Evolutionary conservation across 2,113 vertebrate genomes (phyloP), one percentile per base, ranked within the genome.

Genomic region (Gallinago undulata): DNA sequence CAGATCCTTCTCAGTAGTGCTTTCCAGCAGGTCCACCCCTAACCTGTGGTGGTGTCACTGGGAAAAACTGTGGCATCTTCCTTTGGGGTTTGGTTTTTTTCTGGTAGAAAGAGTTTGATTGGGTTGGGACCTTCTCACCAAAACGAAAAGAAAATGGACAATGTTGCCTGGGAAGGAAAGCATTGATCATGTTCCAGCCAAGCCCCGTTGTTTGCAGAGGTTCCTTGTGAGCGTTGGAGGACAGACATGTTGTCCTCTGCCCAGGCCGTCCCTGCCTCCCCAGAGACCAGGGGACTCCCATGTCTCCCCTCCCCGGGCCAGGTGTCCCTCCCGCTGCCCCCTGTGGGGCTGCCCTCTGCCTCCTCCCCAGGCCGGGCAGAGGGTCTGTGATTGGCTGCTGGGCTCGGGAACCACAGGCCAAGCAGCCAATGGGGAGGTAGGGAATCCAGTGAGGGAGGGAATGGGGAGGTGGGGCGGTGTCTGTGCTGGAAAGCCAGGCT

Each of bases 211-310:
- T 50, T 78, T 79, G 16, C 1, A 2, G 35, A 66, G 35, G 30
- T 72, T 12, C 28, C 33, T n/a, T 3, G 18, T 16, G 33, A 51
- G 18, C 22, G 19, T 39, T 48, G 55, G 39, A 66, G 59, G 45
- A 10, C 21, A 73, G 0, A 3, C 41, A 57, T 0, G 11, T 15
- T 50, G 7, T 59, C 11, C 24, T 6, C 25, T 45, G 31, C 30
- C 30, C 41, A 3, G 2, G 28, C 5, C 8, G 13, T 21, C 56
- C 23, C 31, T 35, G 62, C 43, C 11, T 27, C 17, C 12, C 11
- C 1, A 2, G 24, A 25, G n/a, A 59, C 0, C 0, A n/a, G 5
- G 2, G 6, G 3, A 33, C 55, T 47, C 13, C 13, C 0, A 0
- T 41, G 75, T 68, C 41, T 17, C 19, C 50, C 28, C 27, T 75